These are phyloP conservation scores for Seira ritae DNA, from an alignment of 2,888 invertebrate genomes.

Conservation along the genomic window DNA sequence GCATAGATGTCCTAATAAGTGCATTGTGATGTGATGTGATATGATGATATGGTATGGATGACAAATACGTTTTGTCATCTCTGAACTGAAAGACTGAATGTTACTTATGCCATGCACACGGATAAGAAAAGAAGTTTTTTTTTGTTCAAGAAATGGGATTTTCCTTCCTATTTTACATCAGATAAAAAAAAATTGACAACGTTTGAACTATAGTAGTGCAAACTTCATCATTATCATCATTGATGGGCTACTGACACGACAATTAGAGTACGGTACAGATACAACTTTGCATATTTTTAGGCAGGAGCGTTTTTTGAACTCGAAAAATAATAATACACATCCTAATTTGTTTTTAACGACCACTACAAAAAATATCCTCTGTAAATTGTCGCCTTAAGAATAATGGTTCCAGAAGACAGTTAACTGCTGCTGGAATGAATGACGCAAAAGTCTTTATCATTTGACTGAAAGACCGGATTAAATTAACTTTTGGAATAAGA, in stretches of 20 bases:
- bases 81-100: not conserved
- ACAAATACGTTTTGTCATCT: not conserved
- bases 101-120: not conserved
- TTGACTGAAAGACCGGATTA: not conserved
- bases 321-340: not conserved
- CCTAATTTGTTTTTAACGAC: constrained; percentile 21
- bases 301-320: not conserved
- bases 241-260: no score
- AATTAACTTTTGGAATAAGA: not conserved
- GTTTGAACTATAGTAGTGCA: not conserved
- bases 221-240: no score
- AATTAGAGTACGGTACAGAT: not conserved
- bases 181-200: not conserved
- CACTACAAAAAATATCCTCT: not conserved
- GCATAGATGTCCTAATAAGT: not conserved
- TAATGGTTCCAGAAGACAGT: not conserved
- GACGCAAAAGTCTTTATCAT: no score
- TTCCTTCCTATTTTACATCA: not conserved
- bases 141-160: constrained; percentile 1
- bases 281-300: constrained; percentile 1
- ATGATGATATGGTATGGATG: not conserved
- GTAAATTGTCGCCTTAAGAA: not conserved
- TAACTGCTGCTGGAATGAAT: not conserved
- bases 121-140: not conserved
- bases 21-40: not conserved